A percentile compares a stretch with the other conserved stretches of the same genome.
Evolutionary conservation across 2,888 invertebrate genomes (phyloP).

Genomic region (Lapara coniferarum): DNA sequence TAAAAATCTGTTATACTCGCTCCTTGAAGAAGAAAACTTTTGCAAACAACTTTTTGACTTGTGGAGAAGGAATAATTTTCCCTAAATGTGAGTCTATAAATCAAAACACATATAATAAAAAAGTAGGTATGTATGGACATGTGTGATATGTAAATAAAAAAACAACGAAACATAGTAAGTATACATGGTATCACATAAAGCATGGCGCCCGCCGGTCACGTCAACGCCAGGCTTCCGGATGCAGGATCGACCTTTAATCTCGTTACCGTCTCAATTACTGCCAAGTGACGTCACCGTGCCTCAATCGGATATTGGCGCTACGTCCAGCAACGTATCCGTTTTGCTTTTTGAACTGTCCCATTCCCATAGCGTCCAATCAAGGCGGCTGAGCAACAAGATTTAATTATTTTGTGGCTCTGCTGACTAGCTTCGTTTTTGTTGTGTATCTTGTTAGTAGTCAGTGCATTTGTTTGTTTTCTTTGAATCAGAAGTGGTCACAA

Average conservation of each 20-base stretch:
- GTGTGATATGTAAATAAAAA: too few relatives aligned
- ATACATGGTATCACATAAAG: too few relatives aligned
- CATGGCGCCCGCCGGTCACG: not conserved
- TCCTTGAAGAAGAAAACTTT: too few relatives aligned
- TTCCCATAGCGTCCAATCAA: slow-evolving; percentile 15
- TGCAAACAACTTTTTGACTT: too few relatives aligned
- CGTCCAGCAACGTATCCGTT: slow-evolving; percentile 22
- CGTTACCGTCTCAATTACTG: slow-evolving; percentile 23
- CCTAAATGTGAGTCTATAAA: too few relatives aligned
- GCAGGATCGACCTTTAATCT: slow-evolving; percentile 20
- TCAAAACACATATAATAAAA: too few relatives aligned
- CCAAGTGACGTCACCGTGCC: slow-evolving; percentile 18
- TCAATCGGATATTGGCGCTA: slow-evolving; percentile 18
- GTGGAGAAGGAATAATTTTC: not conserved
- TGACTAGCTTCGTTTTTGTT: not conserved
- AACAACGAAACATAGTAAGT: too few relatives aligned
- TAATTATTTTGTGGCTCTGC: slow-evolving; percentile 5
- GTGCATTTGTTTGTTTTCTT: not conserved
- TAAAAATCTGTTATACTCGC: too few relatives aligned
- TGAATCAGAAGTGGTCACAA: too few relatives aligned
- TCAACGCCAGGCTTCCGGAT: not conserved
- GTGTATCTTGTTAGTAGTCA: not conserved
- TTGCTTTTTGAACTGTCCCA: slow-evolving; percentile 4
- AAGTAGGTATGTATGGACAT: too few relatives aligned
- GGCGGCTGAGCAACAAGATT: slow-evolving; percentile 1